Base-by-base conservation (phyloP, 2,113 vertebrate species). In the Zonotrichia leucophrys region DNA sequence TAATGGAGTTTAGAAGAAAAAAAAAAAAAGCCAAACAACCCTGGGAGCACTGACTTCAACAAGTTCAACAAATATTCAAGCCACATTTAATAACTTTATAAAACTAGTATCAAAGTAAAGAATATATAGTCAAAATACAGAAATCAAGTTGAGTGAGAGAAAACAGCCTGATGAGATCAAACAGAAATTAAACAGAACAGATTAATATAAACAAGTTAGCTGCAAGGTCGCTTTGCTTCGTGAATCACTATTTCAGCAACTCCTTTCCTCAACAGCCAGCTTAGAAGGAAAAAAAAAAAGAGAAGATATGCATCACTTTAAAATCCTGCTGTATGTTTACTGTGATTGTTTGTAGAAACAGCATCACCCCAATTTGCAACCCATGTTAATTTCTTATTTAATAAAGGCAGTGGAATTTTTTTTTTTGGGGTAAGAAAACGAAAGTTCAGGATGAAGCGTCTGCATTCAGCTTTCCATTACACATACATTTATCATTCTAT, bases 51-150 rank as follows among this genome's bases (percentile, higher is more conserved):
- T 75, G 96, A 94, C 75, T 95, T 97, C 90, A 97, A 94, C 72
- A 73, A 85, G 52, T 92, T 83, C 88, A 89, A 92, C 90, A 92
- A 83, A 96, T 92, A 95, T 91, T 96, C 93, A 97, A 96, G 96
- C 93, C 95, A 96, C 87, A 96, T 96, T 97, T 98, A 97, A 97
- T 97, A 97, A 96, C 82, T 95, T 94, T 91, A 97, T 87, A 93
- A 97, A 98, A 96, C 83, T 90, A 75, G 87, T 97, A 98, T 97
- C 96, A 97, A 97, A 97, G 92, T 95, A 97, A 97, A 97, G 92
- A 96, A 96, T 96, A 78, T 96, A 96, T 94, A 92, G 93, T 94
- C 91, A 88, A 97, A 97, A 97, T 95, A 98, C 80, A 97, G 95
- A 97, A 97, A 93, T 95, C 77, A 97, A 96, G 76, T 37, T 44